phyloP scores from a whole-genome alignment of 2,797 vertebrate genomes.

The Sparidentex hasta region DNA sequence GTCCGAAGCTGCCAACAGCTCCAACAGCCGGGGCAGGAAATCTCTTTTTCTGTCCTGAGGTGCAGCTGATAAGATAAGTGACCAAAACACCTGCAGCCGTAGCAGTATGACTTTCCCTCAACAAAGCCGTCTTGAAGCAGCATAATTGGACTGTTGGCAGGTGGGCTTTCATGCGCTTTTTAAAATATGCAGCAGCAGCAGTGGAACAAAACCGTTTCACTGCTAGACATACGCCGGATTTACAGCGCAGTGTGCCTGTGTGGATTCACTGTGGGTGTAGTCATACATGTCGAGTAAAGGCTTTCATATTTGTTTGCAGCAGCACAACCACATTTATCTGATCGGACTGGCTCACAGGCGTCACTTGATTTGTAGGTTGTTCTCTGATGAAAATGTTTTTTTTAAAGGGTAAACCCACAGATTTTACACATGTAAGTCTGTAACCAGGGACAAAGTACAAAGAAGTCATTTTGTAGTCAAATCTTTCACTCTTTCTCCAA shows the following conservation, averaged over 20 bases:
- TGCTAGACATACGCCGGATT: no score
- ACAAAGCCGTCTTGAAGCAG: background rate
- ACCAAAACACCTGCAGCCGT: slow-evolving; percentile 8
- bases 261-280: background rate
- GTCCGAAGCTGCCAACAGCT: slow-evolving; percentile 6
- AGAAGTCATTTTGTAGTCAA: background rate
- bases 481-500: background rate
- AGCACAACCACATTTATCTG: background rate
- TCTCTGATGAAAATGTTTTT: background rate
- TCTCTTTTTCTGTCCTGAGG: slow-evolving; percentile 9
- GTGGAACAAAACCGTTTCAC: background rate
- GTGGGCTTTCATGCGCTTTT: background rate
- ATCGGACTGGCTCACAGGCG: background rate
- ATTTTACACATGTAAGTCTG: background rate
- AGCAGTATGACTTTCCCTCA: background rate
- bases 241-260: background rate
- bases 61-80: slow-evolving; percentile 29
- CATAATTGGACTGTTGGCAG: background rate
- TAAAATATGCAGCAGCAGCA: background rate
- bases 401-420: background rate
- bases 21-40: background rate
- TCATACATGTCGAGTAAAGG: background rate
- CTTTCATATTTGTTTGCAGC: background rate
- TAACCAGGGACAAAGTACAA: no score
- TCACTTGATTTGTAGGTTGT: background rate